Base-by-base conservation (phyloP, 2,888 invertebrate genomes). In the Cheilosia grossa region DNA sequence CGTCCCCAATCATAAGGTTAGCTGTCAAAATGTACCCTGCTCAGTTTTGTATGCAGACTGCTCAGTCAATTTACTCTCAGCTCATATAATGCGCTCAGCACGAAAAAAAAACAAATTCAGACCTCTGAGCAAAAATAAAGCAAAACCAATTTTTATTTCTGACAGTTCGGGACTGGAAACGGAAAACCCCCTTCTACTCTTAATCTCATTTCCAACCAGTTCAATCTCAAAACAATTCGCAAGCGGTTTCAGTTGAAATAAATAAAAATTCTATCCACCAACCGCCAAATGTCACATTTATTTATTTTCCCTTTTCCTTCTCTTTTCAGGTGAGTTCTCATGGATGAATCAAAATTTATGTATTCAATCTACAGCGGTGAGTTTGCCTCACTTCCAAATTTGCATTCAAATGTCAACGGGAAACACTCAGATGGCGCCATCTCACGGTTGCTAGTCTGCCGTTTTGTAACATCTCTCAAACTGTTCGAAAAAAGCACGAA, bases 401-500 rank as follows among this genome's bases (percentile, higher is more conserved):
- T 53, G 2, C n/a, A 47, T 44, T 49, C 19, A 27, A 56, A 66
- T 42, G 40, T 70, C 9, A 51, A 64, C 33, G 24, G 10, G 7
- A 7, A 15, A 13, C 19, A 58, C 4, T 37, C 4, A 0, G 2
- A 13, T 10, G 10, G 17, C 33, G 79, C 82, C 82, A 83, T 77
- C 77, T 78, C 7, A 15, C 54, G 69, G 51, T 27, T 30, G 19
- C 6, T 78, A 54, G 69, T 63, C 3, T 30, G 13, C 51, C 63
- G 58, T 73, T 51, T 73, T 33, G 9, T 56, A 2, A 19, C 42
- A 17, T 53, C n/a, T 6, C 2, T 42, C 27, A 54, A 73, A 83
- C 74, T 70, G 69, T 80, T 83, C 69, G 74, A 74, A 70, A 72
- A 72, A 70, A 78, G 78, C 78, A 53, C 83, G 61, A 72, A 27